Evolutionary conservation across 2,797 vertebrate genomes (phyloP).

Genomic region (Coregonus suidteri): DNA sequence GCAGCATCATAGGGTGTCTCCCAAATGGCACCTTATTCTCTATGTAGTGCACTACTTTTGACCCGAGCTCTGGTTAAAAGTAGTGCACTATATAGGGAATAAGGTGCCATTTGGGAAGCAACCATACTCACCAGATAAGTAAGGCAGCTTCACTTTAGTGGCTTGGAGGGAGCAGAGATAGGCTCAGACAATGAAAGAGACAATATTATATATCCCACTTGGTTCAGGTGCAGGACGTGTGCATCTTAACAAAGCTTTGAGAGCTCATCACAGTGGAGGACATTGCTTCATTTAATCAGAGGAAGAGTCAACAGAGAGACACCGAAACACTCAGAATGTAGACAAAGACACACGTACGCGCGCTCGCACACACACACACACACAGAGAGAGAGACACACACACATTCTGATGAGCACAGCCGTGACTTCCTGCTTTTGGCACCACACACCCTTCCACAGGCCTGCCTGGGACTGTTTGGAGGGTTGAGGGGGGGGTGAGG

Average conservation of each 20-base stretch:
- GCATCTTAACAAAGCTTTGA: neutral
- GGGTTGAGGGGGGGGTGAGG: neutral
- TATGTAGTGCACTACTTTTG: too few relatives aligned
- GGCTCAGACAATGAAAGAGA: too few relatives aligned
- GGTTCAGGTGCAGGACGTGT: neutral
- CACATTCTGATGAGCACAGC: constrained; percentile 64
- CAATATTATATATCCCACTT: neutral
- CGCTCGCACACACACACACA: too few relatives aligned
- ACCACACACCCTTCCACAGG: constrained; percentile 55
- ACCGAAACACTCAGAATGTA: neutral
- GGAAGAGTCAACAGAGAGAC: constrained; percentile 26
- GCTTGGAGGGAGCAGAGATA: too few relatives aligned
- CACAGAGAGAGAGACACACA: too few relatives aligned
- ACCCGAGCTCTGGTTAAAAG: too few relatives aligned
- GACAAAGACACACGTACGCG: neutral
- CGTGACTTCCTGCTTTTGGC: constrained; percentile 72
- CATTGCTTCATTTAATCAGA: constrained; percentile 9
- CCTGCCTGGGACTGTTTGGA: constrained; percentile 38
- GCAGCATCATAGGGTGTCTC: constrained; percentile 30
- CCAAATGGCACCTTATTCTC: too few relatives aligned
- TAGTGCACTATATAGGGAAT: too few relatives aligned
- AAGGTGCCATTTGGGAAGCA: too few relatives aligned
- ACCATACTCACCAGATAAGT: constrained; percentile 42
- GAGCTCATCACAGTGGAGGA: neutral
- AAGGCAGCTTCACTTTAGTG: neutral